Evolutionary conservation across 2,888 invertebrate genomes (phyloP).

Genomic region (Luperina nickerlii): DNA sequence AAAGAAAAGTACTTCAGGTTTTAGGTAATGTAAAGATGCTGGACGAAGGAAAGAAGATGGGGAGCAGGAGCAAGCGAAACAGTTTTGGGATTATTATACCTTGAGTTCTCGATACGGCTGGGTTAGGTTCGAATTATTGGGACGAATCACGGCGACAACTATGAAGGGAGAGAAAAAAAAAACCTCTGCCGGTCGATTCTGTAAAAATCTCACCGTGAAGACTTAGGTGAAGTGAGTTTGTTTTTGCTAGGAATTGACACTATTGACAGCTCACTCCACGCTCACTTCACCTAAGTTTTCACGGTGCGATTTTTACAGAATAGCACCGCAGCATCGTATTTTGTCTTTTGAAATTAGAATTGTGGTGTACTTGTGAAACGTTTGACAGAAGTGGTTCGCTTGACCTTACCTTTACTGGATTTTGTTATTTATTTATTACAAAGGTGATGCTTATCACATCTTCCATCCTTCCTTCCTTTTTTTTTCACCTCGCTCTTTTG

Average conservation of each 20-base stretch:
- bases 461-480: too few species aligned
- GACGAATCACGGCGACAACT: not conserved
- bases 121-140: not conserved
- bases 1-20: not conserved
- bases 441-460: too few species aligned
- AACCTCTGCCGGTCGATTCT: too few species aligned
- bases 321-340: not conserved
- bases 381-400: not conserved
- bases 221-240: too few species aligned
- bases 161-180: not conserved
- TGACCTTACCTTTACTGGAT: not conserved
- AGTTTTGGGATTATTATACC: not conserved
- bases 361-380: not conserved
- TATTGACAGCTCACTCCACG: too few species aligned
- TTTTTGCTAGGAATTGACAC: too few species aligned
- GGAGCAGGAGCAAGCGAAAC: not conserved
- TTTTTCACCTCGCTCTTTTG: too few species aligned
- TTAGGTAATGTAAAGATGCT: not conserved
- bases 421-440: not conserved
- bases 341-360: not conserved
- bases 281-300: too few species aligned
- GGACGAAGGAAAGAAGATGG: not conserved
- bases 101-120: not conserved
- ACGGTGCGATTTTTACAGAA: too few species aligned
- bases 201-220: too few species aligned